phyloP scores from a whole-genome alignment of 2,113 vertebrate genomes.

The Rissa tridactyla region DNA sequence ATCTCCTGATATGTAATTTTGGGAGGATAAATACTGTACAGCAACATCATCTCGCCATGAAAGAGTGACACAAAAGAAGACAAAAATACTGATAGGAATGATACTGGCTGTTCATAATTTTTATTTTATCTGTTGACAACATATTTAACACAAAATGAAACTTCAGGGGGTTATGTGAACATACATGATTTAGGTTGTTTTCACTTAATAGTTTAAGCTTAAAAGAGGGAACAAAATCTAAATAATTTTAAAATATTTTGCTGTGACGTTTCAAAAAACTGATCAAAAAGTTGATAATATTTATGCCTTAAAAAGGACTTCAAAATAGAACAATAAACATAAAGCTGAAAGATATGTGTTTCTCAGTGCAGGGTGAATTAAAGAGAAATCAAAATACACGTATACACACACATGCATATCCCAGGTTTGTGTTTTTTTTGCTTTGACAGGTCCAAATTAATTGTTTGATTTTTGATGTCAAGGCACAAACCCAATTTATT shows the following conservation, averaged over 20 bases:
- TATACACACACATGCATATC: neutral
- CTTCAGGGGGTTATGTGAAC: neutral
- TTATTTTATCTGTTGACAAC: neutral
- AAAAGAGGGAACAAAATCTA: neutral
- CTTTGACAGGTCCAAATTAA: neutral
- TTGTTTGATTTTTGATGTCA: neutral
- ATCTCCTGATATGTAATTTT: neutral
- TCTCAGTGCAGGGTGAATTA: neutral
- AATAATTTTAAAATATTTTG: neutral
- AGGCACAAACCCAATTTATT: neutral
- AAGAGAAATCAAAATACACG: neutral
- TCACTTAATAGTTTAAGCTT: neutral
- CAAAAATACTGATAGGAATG: neutral
- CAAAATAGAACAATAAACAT: neutral
- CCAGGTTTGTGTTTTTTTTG: neutral
- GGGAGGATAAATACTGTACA: neutral
- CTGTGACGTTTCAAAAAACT: neutral
- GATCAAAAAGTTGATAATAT: neutral
- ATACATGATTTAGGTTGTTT: neutral
- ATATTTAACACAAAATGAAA: neutral
- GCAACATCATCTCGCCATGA: neutral
- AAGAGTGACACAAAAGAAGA: neutral
- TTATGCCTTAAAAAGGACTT: neutral
- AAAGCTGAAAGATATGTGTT: neutral
- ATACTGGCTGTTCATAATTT: neutral